Evolutionary conservation across 2,113 vertebrate genomes (phyloP).

Genomic region (Pavo muticus): DNA sequence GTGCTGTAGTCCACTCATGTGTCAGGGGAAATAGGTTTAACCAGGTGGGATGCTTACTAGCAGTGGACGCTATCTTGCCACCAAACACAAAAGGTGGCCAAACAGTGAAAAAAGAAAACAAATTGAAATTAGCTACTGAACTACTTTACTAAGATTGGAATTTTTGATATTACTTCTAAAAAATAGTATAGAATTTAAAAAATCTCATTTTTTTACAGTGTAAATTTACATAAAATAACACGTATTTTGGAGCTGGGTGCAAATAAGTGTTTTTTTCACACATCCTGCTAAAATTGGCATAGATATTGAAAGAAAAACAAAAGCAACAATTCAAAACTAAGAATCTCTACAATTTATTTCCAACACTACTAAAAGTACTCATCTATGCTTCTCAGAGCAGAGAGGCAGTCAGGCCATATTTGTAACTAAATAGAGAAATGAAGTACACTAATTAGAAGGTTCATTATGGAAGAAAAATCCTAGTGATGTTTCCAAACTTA

Average conservation of each 20-base stretch:
- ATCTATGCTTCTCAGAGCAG: background rate
- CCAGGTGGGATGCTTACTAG: background rate
- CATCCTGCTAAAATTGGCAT: background rate
- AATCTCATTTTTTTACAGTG: background rate
- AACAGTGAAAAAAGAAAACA: background rate
- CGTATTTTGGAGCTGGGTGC: background rate
- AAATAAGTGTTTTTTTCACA: background rate
- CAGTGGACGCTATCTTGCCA: background rate
- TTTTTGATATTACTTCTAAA: background rate
- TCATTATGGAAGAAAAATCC: slow-evolving; percentile 41
- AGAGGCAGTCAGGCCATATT: background rate
- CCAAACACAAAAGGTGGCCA: background rate
- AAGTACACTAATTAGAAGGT: slow-evolving; percentile 58
- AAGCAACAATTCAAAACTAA: background rate
- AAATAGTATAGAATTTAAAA: background rate
- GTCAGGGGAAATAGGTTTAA: background rate
- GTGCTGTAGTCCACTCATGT: background rate
- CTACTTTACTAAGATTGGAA: background rate
- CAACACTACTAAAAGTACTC: slow-evolving; percentile 16
- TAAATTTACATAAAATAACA: background rate
- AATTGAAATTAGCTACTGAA: background rate
- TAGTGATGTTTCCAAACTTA: slow-evolving; percentile 41
- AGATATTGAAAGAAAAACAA: background rate
- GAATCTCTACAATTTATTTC: background rate
- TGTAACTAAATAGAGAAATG: background rate